phyloP scores from a whole-genome alignment of 2,888 invertebrate genomes.

The Frankliniella intonsa region DNA sequence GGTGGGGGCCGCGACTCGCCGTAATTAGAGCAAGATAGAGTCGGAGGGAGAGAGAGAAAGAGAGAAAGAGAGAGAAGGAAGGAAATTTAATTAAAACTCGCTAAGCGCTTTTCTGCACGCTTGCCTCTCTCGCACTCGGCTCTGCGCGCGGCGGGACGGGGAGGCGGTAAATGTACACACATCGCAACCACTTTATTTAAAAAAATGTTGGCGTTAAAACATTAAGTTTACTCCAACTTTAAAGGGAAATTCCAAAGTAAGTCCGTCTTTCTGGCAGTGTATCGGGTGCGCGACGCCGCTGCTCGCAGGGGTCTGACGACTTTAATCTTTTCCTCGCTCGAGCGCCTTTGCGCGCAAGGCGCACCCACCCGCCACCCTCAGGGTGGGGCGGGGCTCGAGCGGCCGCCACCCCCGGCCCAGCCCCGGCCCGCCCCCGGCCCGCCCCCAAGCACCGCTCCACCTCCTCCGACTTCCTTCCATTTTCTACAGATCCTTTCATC shows the following conservation, averaged over 20 bases:
- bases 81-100: slow-evolving; percentile 19
- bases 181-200: no score
- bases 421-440: background rate
- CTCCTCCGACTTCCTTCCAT: background rate
- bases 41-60: no score
- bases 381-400: background rate
- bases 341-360: background rate
- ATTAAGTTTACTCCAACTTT: no score
- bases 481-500: background rate
- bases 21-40: no score
- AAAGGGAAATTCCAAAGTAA: no score
- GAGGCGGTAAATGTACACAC: background rate
- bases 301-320: no score
- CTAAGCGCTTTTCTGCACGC: slow-evolving; percentile 7
- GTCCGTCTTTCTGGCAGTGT: no score
- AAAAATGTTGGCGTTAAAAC: no score
- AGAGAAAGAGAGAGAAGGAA: no score
- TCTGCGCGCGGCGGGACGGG: background rate
- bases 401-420: background rate
- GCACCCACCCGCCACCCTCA: background rate
- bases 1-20: no score
- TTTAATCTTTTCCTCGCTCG: background rate
- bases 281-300: no score
- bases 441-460: background rate
- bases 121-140: background rate